Percentiles rank a stretch among this genome's conserved stretches.
Evolutionary conservation across 2,113 vertebrate species (phyloP).

Genomic region (Paratilapia polleni): DNA sequence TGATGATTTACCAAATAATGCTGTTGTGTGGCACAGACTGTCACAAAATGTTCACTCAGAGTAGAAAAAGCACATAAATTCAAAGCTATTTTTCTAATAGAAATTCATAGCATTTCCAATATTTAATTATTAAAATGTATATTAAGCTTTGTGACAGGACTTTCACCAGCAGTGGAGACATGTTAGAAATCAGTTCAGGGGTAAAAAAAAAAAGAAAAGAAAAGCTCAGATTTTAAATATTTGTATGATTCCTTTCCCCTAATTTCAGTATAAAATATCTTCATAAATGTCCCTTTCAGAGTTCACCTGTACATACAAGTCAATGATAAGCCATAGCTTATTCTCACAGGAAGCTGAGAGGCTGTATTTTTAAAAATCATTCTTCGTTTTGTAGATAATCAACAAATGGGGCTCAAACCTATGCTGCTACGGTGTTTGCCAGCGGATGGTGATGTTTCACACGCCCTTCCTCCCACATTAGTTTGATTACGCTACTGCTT

Average conservation of each 20-base stretch:
- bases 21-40: conserved; percentile 28
- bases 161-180: conserved; percentile 67
- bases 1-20: conserved; percentile 57
- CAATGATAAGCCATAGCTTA: conserved; percentile 51
- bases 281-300: background rate
- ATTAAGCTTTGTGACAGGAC: conserved; percentile 30
- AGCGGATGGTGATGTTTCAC: conserved; percentile 42
- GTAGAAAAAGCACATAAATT: conserved; percentile 56
- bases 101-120: conserved; percentile 38
- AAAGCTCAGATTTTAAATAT: conserved; percentile 38
- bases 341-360: conserved; percentile 12
- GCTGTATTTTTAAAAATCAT: background rate
- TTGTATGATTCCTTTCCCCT: conserved; percentile 25
- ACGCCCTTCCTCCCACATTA: conserved; percentile 34
- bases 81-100: conserved; percentile 70
- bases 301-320: conserved; percentile 9
- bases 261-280: background rate
- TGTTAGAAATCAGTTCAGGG: conserved; percentile 32
- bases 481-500: conserved; percentile 69
- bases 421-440: conserved; percentile 71
- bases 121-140: conserved; percentile 19
- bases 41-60: conserved; percentile 52
- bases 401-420: conserved; percentile 59
- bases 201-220: too few relatives aligned
- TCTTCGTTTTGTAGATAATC: conserved; percentile 50